Evolutionary conservation across 1,140 invertebrate genomes (phyloP), one percentile per base, ranked within the genome.

Genomic region (Pseudomyrmex concolor): DNA sequence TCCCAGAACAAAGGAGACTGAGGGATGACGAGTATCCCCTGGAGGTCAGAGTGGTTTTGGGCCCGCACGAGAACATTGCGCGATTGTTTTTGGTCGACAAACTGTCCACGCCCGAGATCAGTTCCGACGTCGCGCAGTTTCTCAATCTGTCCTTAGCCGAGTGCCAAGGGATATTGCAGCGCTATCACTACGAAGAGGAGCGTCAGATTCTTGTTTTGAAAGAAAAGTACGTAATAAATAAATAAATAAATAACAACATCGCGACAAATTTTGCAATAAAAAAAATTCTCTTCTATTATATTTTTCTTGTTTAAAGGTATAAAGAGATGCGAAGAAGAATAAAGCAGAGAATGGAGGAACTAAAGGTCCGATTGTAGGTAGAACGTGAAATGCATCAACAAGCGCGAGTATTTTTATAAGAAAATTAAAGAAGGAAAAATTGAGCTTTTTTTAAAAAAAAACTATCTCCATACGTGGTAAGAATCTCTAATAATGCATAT

Each of bases 61-160:
- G 97, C 48, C 97, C 97, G 15, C 97, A 97, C 91, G 97, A 98
- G 93, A 97, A 97, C 92, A 96, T 97, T 19, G 96, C 96, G 17
- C 96, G 96, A 90, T 93, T 98, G 50, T 98, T 97, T 93, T 93
- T 98, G 71, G 97, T 97, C 92, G 97, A 98, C 91, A 95, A 96
- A 85, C 94, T 96, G 34, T 96, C 95, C 63, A 97, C 97, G 45
- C 95, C 96, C 77, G 96, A 97, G 94, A 97, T 97, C 72, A 97
- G 96, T 89, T 95, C 95, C 84, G 97, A 97, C 94, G 97, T 98
- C 73, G 97, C 97, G 84, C 97, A 98, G 91, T 97, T 97, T 94
- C 94, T 98, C 63, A 97, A 97, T 94, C 94, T 98, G 60, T 97
- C 97, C 70, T 91, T 97, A 84, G 95, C 96, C 54, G 97, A 98